These are phyloP conservation scores for Metridium senile DNA, from an alignment of 92 coral and sea anemone genomes.

Conservation along the genomic window DNA sequence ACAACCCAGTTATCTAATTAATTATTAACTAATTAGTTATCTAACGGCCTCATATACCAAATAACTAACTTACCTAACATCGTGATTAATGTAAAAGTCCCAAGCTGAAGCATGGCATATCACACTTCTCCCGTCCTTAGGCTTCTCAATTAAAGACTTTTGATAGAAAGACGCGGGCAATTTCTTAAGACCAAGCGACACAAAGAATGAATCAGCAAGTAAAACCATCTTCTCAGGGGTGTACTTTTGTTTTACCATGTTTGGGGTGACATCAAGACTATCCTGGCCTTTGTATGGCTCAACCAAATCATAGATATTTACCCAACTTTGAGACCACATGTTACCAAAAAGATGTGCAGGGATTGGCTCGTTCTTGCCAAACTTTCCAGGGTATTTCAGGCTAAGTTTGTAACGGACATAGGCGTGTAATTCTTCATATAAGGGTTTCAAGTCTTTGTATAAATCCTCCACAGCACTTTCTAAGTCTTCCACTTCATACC, in stretches of 20 bases:
- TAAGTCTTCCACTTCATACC: constrained; percentile 87
- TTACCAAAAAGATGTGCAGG: constrained; percentile 90
- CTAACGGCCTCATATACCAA: no score
- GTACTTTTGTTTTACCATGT: constrained; percentile 48
- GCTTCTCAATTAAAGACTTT: constrained; percentile 76
- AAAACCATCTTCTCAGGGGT: constrained; percentile 57
- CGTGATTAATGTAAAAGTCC: constrained; percentile 65
- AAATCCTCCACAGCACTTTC: constrained; percentile 66
- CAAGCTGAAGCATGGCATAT: constrained; percentile 89
- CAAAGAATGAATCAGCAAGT: constrained; percentile 74
- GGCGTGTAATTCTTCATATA: constrained; percentile 90
- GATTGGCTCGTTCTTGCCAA: constrained; percentile 46
- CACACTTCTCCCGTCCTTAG: constrained; percentile 61
- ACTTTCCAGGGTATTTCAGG: constrained; percentile 47
- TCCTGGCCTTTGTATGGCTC: constrained; percentile 70
- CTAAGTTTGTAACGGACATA: constrained; percentile 76
- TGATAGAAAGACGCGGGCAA: constrained; percentile 60
- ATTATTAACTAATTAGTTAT: no score
- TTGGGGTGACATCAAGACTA: constrained; percentile 70
- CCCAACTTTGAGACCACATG: constrained; percentile 93
- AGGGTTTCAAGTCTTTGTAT: constrained; percentile 68
- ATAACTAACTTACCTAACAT: constrained; percentile 94
- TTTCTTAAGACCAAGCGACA: constrained; percentile 64
- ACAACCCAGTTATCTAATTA: no score
- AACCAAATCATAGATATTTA: constrained; percentile 69